phyloP scores from a whole-genome alignment of 92 coral and sea anemone genomes.

The Parazoanthus atlanticus region DNA sequence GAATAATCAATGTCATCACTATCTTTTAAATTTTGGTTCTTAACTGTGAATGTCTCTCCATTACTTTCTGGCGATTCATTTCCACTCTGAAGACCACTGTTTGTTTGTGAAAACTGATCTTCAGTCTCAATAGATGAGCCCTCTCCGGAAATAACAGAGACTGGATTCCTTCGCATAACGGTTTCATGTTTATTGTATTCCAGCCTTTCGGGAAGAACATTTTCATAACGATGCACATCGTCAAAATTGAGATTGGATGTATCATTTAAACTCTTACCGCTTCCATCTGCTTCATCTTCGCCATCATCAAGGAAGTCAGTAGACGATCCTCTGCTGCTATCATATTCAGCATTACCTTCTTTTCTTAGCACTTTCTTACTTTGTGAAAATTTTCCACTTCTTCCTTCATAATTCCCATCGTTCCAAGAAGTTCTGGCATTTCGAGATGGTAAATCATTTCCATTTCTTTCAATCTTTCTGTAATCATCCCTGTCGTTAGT shows the following conservation, averaged over 20 bases:
- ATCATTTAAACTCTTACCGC: not conserved
- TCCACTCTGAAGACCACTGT: not conserved
- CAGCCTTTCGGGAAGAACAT: not conserved
- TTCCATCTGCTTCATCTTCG: not conserved
- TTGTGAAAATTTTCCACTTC: not conserved
- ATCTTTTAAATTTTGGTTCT: not conserved
- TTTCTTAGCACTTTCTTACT: not conserved
- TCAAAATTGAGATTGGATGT: not conserved
- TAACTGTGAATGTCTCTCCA: not conserved
- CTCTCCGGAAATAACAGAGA: conserved; percentile 29
- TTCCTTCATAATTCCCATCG: not conserved
- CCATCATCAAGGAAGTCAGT: not conserved
- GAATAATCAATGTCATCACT: not conserved
- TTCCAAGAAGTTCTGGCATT: not conserved
- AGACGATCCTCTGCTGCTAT: not conserved
- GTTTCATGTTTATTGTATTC: not conserved
- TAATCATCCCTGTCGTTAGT: not conserved
- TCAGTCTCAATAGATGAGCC: not conserved
- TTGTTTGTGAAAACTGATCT: not conserved
- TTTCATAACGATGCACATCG: not conserved
- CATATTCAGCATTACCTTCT: not conserved
- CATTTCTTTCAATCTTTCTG: not conserved
- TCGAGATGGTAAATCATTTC: not conserved
- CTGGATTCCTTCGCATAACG: not conserved
- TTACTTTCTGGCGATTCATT: not conserved